A percentile compares a stretch with the other conserved stretches of the same genome.
These are phyloP conservation scores for Xylocopa sonorina DNA, from an alignment of 1,140 invertebrate species.

Conservation along the genomic window DNA sequence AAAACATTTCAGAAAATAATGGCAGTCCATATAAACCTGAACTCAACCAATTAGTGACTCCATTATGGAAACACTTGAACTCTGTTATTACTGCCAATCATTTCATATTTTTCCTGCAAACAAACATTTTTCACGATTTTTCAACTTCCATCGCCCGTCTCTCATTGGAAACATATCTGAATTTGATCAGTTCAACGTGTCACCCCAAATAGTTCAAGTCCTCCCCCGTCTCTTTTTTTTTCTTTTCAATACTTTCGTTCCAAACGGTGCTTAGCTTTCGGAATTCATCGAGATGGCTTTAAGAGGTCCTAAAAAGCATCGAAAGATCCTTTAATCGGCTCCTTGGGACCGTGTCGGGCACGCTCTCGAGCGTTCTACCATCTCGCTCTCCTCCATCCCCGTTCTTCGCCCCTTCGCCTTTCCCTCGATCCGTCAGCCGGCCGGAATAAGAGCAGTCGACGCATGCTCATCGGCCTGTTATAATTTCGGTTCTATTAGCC, in stretches of 20 bases:
- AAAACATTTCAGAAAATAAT: too few species aligned
- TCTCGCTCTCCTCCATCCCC: slow-evolving; percentile 10
- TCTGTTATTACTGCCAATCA: too few species aligned
- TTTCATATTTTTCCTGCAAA: too few species aligned
- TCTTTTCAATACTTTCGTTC: background rate
- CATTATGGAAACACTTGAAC: too few species aligned
- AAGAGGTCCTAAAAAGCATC: slow-evolving; percentile 23
- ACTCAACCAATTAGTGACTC: too few species aligned
- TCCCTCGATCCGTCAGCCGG: slow-evolving; percentile 69
- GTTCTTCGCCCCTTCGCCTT: slow-evolving; percentile 46
- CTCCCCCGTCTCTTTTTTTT: too few species aligned
- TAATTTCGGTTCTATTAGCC: slow-evolving; percentile 81
- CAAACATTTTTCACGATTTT: too few species aligned
- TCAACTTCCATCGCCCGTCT: too few species aligned
- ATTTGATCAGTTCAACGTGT: background rate
- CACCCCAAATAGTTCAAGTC: background rate
- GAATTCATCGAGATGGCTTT: background rate
- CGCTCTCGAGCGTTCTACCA: slow-evolving; percentile 31
- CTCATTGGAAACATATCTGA: too few species aligned
- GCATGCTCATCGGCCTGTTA: slow-evolving; percentile 81
- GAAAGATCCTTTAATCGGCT: slow-evolving; percentile 46
- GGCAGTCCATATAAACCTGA: too few species aligned
- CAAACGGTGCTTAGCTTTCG: background rate
- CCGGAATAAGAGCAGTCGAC: slow-evolving; percentile 82
- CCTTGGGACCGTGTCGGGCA: slow-evolving; percentile 7